phyloP scores from a whole-genome alignment of 2,888 invertebrate species.

The Sinhomidia bicolor region DNA sequence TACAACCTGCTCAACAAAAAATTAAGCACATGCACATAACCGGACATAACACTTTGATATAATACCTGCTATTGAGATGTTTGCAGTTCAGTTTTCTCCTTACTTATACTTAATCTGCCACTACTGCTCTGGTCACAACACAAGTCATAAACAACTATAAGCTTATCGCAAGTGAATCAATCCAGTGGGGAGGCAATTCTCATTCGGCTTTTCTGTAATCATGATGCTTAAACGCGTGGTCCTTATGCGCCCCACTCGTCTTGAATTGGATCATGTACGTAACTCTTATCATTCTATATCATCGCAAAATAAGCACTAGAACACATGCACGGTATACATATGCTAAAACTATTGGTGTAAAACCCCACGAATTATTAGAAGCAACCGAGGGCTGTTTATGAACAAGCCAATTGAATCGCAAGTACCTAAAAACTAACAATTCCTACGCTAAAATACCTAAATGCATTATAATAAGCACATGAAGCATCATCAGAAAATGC shows the following conservation, averaged over 20 bases:
- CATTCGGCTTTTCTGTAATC: neutral
- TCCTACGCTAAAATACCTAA: too few species aligned
- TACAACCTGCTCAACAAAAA: too few species aligned
- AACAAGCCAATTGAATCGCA: too few species aligned
- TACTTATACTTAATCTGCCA: too few species aligned
- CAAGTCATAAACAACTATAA: neutral
- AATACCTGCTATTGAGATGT: too few species aligned
- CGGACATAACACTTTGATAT: too few species aligned
- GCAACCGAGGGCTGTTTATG: neutral
- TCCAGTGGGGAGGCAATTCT: neutral
- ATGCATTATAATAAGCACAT: too few species aligned
- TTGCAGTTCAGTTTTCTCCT: too few species aligned
- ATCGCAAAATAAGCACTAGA: conserved; percentile 2
- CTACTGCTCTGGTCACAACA: neutral
- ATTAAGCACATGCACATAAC: too few species aligned
- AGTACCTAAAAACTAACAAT: too few species aligned
- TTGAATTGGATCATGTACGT: conserved; percentile 70
- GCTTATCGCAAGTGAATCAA: neutral
- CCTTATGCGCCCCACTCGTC: conserved; percentile 60
- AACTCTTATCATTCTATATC: neutral
- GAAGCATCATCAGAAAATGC: too few species aligned
- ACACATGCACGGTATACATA: too few species aligned
- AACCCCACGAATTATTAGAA: neutral
- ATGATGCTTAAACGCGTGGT: conserved; percentile 55
- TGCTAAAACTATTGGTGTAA: neutral